These are phyloP conservation scores for Plectropomus leopardus DNA, from an alignment of 2,113 vertebrate genomes.

Conservation along the genomic window DNA sequence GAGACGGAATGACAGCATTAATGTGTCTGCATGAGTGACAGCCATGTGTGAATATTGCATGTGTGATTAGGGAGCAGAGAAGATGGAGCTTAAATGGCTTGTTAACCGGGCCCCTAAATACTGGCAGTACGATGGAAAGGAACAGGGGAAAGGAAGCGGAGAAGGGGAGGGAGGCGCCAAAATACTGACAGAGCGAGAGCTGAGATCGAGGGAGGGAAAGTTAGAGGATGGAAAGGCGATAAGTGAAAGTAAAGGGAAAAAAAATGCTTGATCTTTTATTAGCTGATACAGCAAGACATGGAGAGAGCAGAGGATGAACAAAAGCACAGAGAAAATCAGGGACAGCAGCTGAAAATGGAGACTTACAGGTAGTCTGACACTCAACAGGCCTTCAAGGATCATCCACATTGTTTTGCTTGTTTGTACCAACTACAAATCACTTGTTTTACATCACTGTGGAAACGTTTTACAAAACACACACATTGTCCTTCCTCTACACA, in stretches of 20 bases:
- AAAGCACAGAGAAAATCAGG: constrained; percentile 1
- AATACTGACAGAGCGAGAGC: constrained; percentile 31
- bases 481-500: not conserved
- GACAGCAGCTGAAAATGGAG: not conserved
- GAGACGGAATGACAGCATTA: constrained; percentile 57
- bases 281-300: constrained; percentile 16
- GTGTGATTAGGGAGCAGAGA: constrained; percentile 70
- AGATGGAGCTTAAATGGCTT: constrained; percentile 72
- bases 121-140: constrained; percentile 41
- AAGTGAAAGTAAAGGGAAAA: constrained; percentile 13
- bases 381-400: not conserved
- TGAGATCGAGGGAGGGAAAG: not conserved
- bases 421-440: not conserved
- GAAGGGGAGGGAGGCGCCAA: constrained; percentile 33
- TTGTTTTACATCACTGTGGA: not conserved
- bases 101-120: constrained; percentile 68
- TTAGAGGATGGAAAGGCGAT: not conserved
- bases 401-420: not conserved
- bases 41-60: constrained; percentile 69
- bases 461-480: not conserved
- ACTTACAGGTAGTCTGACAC: not conserved
- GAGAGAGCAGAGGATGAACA: not conserved
- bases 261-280: constrained; percentile 10
- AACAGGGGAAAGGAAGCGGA: constrained; percentile 36
- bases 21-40: constrained; percentile 73